phyloP scores from a whole-genome alignment of 2,797 vertebrate genomes.

The Anabas testudineus region DNA sequence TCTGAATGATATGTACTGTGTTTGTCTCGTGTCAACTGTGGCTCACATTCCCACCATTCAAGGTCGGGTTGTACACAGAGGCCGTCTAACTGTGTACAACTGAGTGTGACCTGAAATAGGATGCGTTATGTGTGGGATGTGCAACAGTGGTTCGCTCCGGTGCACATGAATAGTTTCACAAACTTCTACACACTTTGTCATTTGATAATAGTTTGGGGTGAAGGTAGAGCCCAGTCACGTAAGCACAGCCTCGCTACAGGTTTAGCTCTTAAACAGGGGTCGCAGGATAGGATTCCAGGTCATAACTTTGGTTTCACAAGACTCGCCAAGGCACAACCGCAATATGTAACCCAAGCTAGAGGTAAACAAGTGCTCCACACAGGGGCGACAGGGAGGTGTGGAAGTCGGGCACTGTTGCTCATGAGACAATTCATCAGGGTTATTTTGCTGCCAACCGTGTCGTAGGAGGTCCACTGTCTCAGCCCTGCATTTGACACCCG shows the following conservation, averaged over 20 bases:
- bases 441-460: conserved; percentile 49
- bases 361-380: conserved; percentile 69
- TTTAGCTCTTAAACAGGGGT: conserved; percentile 45
- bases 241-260: conserved; percentile 34
- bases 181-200: background rate
- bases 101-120: conserved; percentile 49
- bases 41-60: conserved; percentile 61
- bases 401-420: conserved; percentile 40
- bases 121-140: conserved; percentile 13
- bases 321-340: conserved; percentile 52
- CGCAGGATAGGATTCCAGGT: conserved; percentile 73
- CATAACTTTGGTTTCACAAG: conserved; percentile 74
- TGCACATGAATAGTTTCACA: background rate
- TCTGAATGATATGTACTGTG: conserved; percentile 29
- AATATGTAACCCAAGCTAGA: conserved; percentile 67
- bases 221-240: conserved; percentile 28
- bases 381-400: conserved; percentile 51
- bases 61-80: conserved; percentile 37
- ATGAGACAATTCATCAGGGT: conserved; percentile 50
- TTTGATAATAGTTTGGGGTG: background rate
- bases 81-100: conserved; percentile 60
- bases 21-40: conserved; percentile 55
- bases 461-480: conserved; percentile 28
- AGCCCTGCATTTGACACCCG: conserved; percentile 64
- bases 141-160: conserved; percentile 15